Conservation (phyloP, 2,113 vertebrate species). For the Elaphurus davidianus region DNA sequence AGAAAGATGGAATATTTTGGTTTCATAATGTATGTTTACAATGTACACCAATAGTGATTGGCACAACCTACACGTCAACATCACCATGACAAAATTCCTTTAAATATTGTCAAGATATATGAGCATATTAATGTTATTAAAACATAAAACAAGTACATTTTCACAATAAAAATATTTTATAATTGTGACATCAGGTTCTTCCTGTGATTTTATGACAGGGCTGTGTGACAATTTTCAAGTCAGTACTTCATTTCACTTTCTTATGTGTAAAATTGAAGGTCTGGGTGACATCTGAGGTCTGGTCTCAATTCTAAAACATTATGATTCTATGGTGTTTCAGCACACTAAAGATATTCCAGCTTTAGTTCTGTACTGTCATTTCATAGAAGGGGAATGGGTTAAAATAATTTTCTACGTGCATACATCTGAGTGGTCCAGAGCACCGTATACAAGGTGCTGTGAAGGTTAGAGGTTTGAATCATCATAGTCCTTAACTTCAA, state of each 20-base stretch:
- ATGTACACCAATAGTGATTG: not conserved
- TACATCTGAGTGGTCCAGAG: not conserved
- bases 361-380: not conserved
- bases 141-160: not conserved
- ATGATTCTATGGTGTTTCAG: not conserved
- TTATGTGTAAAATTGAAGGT: not conserved
- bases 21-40: not conserved
- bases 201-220: not conserved
- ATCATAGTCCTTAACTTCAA: not conserved
- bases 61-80: not conserved
- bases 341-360: not conserved
- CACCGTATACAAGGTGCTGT: not conserved
- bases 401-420: not conserved
- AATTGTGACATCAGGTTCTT: not conserved
- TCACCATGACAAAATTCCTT: not conserved
- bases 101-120: not conserved
- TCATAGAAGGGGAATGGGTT: not conserved
- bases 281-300: not conserved
- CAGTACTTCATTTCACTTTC: not conserved
- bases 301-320: not conserved
- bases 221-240: not conserved
- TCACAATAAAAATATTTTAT: not conserved
- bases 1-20: not conserved
- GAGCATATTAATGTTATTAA: not conserved
- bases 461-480: not conserved